Base-by-base conservation (phyloP, 2,888 invertebrate species). In the Leucozona laternaria region DNA sequence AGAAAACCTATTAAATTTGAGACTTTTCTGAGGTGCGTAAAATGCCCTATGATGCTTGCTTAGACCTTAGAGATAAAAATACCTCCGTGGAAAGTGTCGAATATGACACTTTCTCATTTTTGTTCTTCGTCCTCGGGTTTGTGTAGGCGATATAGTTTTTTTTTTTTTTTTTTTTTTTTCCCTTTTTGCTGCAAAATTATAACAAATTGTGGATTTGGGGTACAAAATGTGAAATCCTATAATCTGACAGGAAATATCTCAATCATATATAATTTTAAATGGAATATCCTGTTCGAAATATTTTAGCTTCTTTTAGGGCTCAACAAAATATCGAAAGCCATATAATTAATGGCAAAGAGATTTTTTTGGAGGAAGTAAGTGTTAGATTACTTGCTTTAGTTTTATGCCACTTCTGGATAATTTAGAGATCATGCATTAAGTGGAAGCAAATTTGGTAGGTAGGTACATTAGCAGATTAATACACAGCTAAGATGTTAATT, bases 201-300 rank as follows among this genome's bases (percentile, higher is more conserved):
- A 45, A 22, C 13, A 66, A 85, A 85, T 78, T 70, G 77, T 73
- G 50, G 37, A 73, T 81, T 86, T 81, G 85, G 50, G 78, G 62
- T 76, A 53, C 7, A 25, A 73, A 81, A 86, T 60, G 22, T 70
- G 73, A 81, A 81, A 86, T 78, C 73, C 48, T 68, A n/a, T n/a
- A 86, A 86, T 86, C 85, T 75, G 85, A 45, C 85, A 86, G 85
- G 85, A 86, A 86, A 86, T 68, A 81, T 86, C 73, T 86, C 73
- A 78, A 73, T 86, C 20, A 13, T 20, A 15, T 8, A 28, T 28
- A 57, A 72, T 73, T 81, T 72, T 5, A 31, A 68, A 72, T 34
- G 43, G 57, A 81, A 81, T 81, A 81, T 86, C 85, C 81, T 86
- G 78, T 75, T 81, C 45, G 10, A n/a, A 22, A 10, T 22, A 22